Evolutionary conservation across 2,888 invertebrate species (phyloP).

Genomic region (Eupeodes luniger): DNA sequence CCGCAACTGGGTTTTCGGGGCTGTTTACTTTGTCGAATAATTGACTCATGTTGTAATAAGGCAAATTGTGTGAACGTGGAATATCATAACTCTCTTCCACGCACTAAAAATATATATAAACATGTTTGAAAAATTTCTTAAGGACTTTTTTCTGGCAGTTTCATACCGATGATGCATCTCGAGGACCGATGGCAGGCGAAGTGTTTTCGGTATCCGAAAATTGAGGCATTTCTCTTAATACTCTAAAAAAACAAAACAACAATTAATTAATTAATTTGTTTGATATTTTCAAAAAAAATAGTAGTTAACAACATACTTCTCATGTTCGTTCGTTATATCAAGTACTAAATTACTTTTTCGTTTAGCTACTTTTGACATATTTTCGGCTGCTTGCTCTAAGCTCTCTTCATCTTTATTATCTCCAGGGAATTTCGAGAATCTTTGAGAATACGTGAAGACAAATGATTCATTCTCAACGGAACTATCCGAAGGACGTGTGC

Average conservation of each 20-base stretch:
- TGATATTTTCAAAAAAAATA: background rate
- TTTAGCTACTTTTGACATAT: slow-evolving; percentile 86
- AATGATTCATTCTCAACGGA: slow-evolving; percentile 86
- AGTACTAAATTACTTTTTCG: slow-evolving; percentile 83
- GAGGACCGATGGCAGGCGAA: slow-evolving; percentile 83
- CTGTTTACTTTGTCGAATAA: slow-evolving; percentile 80
- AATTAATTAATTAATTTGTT: background rate
- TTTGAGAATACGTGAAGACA: slow-evolving; percentile 85
- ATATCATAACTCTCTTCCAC: slow-evolving; percentile 88
- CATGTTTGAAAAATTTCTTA: too few relatives aligned
- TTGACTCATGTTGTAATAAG: slow-evolving; percentile 83
- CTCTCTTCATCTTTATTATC: slow-evolving; percentile 77
- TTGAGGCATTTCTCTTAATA: slow-evolving; percentile 82
- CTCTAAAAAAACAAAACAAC: slow-evolving; percentile 77
- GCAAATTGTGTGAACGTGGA: slow-evolving; percentile 88
- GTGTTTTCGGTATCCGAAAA: slow-evolving; percentile 84
- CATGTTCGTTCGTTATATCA: slow-evolving; percentile 83
- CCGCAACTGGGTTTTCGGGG: slow-evolving; percentile 82
- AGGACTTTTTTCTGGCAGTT: slow-evolving; percentile 44
- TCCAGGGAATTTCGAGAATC: slow-evolving; percentile 85
- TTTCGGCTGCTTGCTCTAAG: slow-evolving; percentile 76
- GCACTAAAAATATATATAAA: slow-evolving; percentile 63
- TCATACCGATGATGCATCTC: slow-evolving; percentile 81
- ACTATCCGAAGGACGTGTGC: slow-evolving; percentile 86
- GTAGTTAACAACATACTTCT: slow-evolving; percentile 80